These are phyloP conservation scores for Apistogramma diplotaenia DNA, from an alignment of 2,113 vertebrate genomes.

Conservation along the genomic window DNA sequence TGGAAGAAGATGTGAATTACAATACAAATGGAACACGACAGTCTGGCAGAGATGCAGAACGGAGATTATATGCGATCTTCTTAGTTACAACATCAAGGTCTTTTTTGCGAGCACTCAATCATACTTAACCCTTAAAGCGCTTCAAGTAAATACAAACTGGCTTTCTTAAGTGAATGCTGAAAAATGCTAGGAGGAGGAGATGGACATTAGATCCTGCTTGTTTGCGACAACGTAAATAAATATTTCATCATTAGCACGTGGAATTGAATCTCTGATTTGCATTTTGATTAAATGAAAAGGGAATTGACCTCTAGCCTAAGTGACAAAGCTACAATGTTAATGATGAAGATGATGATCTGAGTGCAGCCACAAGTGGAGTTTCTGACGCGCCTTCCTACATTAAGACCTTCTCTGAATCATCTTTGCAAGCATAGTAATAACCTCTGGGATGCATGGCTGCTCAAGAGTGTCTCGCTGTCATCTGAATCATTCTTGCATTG, in stretches of 20 bases:
- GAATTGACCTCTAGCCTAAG: background rate
- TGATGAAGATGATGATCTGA: constrained; percentile 25
- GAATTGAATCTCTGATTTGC: constrained; percentile 2
- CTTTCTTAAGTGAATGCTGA: background rate
- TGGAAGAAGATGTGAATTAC: background rate
- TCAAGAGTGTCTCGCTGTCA: constrained; percentile 21
- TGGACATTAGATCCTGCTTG: background rate
- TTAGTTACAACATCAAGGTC: background rate
- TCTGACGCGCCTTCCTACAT: constrained; percentile 22
- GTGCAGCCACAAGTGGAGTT: background rate
- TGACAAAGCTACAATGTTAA: constrained; percentile 11
- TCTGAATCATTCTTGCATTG: constrained; percentile 4
- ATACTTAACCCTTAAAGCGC: background rate
- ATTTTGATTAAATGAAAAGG: constrained; percentile 39
- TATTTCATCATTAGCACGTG: background rate
- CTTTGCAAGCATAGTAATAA: constrained; percentile 36
- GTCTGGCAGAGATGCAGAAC: background rate
- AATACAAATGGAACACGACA: constrained; percentile 7
- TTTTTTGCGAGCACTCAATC: background rate
- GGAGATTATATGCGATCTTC: constrained; percentile 5
- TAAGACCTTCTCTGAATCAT: constrained; percentile 25
- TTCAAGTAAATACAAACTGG: background rate
- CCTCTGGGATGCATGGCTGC: constrained; percentile 12
- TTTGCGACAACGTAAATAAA: background rate
- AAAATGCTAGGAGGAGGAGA: background rate